Evolutionary conservation across 1,140 invertebrate genomes (phyloP).

Genomic region (Drosophila oshimai): DNA sequence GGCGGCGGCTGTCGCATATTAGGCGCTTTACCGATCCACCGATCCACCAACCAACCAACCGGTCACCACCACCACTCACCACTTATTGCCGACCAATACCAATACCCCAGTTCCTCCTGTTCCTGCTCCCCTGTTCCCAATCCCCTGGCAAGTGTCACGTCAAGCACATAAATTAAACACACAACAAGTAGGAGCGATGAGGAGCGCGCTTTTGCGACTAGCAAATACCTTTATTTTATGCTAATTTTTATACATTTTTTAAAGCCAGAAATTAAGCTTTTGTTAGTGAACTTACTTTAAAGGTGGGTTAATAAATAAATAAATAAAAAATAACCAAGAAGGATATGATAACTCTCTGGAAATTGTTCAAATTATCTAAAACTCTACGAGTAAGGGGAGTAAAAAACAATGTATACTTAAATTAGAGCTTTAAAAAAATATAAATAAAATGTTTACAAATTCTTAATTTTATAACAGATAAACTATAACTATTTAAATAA

Average conservation of each 20-base stretch:
- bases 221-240: conserved; percentile 23
- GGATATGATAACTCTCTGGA: too few relatives aligned
- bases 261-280: not conserved
- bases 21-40: conserved; percentile 38
- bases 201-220: not conserved
- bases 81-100: not conserved
- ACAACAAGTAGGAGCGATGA: conserved; percentile 21
- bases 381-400: too few relatives aligned
- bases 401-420: too few relatives aligned
- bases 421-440: too few relatives aligned
- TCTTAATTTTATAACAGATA: too few relatives aligned
- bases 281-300: too few relatives aligned
- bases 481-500: too few relatives aligned
- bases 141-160: conserved; percentile 76
- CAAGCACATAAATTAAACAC: conserved; percentile 74
- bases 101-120: not conserved
- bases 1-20: conserved; percentile 76
- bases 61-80: not conserved
- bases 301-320: too few relatives aligned
- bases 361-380: too few relatives aligned
- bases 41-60: too few relatives aligned
- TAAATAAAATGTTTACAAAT: too few relatives aligned
- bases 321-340: too few relatives aligned
- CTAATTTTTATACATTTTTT: conserved; percentile 21
- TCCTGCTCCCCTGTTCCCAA: not conserved